Conservation (phyloP, 2,797 vertebrate species). For the Cygnus olor region DNA sequence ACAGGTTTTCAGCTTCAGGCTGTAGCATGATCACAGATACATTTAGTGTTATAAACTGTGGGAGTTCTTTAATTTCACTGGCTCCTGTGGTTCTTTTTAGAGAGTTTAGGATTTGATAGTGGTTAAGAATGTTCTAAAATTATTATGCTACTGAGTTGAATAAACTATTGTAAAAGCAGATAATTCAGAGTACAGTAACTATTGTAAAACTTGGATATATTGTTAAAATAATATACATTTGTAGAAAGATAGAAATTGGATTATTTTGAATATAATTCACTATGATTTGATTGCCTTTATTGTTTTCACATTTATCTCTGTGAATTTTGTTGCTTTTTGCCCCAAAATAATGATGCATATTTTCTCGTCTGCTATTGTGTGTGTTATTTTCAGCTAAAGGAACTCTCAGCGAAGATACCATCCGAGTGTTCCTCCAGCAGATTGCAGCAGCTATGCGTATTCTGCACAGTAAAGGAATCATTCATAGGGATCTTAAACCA, state of each 20-base stretch:
- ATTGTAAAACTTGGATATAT: background rate
- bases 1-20: background rate
- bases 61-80: background rate
- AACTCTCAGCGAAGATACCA: conserved; percentile 93
- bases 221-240: background rate
- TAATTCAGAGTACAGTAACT: background rate
- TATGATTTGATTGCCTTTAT: background rate
- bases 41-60: background rate
- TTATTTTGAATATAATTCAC: background rate
- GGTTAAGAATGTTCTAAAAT: background rate
- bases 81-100: background rate
- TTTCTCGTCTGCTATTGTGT: background rate
- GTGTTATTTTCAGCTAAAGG: conserved; percentile 86
- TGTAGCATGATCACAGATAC: background rate
- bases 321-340: background rate
- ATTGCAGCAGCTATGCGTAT: conserved; percentile 95
- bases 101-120: background rate
- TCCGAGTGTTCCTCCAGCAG: conserved; percentile 95
- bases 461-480: conserved; percentile 95
- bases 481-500: conserved; percentile 95
- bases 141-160: background rate
- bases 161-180: background rate
- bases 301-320: background rate
- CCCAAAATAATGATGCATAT: background rate
- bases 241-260: background rate